phyloP scores from a whole-genome alignment of 2,888 invertebrate genomes.

The Erynnis tages region DNA sequence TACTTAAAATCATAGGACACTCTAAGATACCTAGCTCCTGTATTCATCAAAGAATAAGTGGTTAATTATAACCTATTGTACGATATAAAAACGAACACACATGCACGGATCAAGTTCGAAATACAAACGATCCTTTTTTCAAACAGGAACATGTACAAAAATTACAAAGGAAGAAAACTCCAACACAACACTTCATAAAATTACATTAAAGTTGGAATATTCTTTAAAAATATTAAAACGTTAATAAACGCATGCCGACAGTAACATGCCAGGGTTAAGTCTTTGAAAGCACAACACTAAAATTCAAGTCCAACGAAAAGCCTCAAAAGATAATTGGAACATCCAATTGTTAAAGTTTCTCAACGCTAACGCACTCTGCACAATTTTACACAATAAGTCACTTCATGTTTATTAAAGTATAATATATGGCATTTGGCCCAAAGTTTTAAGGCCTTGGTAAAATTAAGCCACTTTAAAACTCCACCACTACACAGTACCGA shows the following conservation, averaged over 20 bases:
- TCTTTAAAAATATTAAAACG: slow-evolving; percentile 31
- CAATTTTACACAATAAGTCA: slow-evolving; percentile 28
- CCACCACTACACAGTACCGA: no score
- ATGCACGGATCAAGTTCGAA: slow-evolving; percentile 41
- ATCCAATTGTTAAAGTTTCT: slow-evolving; percentile 11
- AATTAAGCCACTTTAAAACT: neutral
- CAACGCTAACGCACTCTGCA: slow-evolving; percentile 31
- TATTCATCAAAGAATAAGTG: neutral
- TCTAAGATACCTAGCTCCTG: neutral
- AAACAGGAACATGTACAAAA: slow-evolving; percentile 37
- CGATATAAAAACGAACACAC: slow-evolving; percentile 43
- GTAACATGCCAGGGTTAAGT: slow-evolving; percentile 54
- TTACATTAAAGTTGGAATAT: slow-evolving; percentile 33
- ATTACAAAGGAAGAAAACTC: slow-evolving; percentile 36
- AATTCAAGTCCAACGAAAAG: slow-evolving; percentile 29
- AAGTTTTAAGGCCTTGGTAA: no score
- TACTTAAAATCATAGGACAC: neutral
- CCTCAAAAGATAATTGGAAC: slow-evolving; percentile 28
- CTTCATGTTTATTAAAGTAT: slow-evolving; percentile 15
- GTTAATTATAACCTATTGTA: slow-evolving; percentile 19
- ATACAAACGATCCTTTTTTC: slow-evolving; percentile 31
- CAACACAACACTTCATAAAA: slow-evolving; percentile 29
- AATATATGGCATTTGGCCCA: no score
- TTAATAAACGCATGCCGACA: slow-evolving; percentile 43
- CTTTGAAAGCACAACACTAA: slow-evolving; percentile 39